Conservation (phyloP, 2,888 invertebrate genomes). For the Lasius fuliginosus region DNA sequence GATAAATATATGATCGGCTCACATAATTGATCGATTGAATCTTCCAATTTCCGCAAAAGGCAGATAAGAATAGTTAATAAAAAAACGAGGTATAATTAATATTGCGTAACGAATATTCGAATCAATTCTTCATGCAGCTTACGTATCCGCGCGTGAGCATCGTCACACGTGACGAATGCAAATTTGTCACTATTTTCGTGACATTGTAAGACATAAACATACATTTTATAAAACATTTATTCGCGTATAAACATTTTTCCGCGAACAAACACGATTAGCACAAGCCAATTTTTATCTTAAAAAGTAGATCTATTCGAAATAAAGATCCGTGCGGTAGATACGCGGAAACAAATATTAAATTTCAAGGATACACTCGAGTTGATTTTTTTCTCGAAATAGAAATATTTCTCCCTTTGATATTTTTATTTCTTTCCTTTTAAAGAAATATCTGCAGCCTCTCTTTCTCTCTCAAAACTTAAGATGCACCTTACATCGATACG, state of each 20-base stretch:
- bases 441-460: background rate
- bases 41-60: background rate
- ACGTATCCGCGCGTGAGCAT: constrained; percentile 46
- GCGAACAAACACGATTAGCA: background rate
- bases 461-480: background rate
- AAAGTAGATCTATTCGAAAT: background rate
- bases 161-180: constrained; percentile 50
- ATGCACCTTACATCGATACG: background rate
- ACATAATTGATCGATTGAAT: background rate
- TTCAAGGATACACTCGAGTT: background rate
- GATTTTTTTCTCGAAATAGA: background rate
- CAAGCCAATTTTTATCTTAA: background rate
- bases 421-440: background rate
- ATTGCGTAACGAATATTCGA: constrained; percentile 46
- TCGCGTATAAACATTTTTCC: constrained; percentile 14
- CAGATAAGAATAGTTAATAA: constrained; percentile 25
- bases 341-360: background rate
- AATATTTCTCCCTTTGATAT: background rate
- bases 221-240: background rate
- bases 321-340: background rate
- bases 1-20: background rate
- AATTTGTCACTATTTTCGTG: constrained; percentile 56
- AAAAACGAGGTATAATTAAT: constrained; percentile 35
- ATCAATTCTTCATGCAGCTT: constrained; percentile 51
- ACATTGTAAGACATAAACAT: background rate